Conservation (phyloP, 2,888 invertebrate genomes). For the Orthosia gothica region DNA sequence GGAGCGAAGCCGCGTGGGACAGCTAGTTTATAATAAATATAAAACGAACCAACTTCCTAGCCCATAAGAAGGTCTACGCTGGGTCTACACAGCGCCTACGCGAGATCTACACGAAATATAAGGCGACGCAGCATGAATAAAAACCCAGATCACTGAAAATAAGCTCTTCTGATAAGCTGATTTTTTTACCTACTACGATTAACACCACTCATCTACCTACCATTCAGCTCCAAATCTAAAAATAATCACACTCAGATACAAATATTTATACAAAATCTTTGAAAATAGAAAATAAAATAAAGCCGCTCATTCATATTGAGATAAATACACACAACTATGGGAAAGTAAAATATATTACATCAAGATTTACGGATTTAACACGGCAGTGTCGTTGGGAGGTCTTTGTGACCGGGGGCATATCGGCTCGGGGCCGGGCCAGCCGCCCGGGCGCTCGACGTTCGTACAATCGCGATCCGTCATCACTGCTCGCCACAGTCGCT, state of each 20-base stretch:
- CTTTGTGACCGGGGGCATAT: conserved; percentile 66
- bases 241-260: conserved; percentile 12
- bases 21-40: too few species aligned
- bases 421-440: conserved; percentile 46
- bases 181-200: background rate
- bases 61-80: background rate
- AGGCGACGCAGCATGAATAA: background rate
- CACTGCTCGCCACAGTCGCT: conserved; percentile 60
- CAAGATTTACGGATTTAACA: conserved; percentile 66
- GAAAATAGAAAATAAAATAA: conserved; percentile 38
- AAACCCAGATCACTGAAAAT: too few species aligned
- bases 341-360: conserved; percentile 65
- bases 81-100: background rate
- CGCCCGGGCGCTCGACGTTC: conserved; percentile 27
- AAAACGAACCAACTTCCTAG: background rate
- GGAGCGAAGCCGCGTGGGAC: too few species aligned
- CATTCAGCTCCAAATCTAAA: background rate
- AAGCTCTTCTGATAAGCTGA: too few species aligned
- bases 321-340: conserved; percentile 49
- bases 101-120: background rate
- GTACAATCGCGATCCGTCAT: conserved; percentile 75
- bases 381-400: conserved; percentile 66
- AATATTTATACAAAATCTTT: conserved; percentile 22
- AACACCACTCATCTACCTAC: background rate
- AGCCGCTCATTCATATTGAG: conserved; percentile 38